These are phyloP conservation scores for Drosophila gunungcola DNA, from an alignment of 1,140 invertebrate genomes.

Conservation along the genomic window DNA sequence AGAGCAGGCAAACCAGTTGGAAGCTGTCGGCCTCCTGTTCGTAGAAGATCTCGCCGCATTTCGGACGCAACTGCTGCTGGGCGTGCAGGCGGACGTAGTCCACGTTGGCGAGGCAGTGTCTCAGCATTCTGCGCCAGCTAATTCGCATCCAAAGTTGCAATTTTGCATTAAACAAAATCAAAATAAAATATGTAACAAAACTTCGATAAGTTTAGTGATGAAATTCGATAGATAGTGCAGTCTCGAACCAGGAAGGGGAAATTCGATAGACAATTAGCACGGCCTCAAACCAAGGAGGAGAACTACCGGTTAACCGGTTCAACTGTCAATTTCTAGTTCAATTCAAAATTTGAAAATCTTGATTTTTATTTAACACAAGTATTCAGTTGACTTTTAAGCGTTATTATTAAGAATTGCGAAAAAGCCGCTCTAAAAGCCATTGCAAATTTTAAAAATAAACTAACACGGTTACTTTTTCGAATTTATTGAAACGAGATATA, in stretches of 20 bases:
- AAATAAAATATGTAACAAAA: constrained; percentile 32
- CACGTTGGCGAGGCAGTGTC: constrained; percentile 64
- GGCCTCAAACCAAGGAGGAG: background rate
- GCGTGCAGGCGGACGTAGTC: constrained; percentile 56
- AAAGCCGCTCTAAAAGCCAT: background rate
- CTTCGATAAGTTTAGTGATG: background rate
- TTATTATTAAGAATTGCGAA: no score
- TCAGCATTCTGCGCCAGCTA: constrained; percentile 55
- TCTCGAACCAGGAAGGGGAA: background rate
- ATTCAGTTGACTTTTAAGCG: no score
- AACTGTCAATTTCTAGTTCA: no score
- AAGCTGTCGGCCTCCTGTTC: constrained; percentile 59
- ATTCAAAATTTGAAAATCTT: no score
- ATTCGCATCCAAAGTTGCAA: constrained; percentile 6
- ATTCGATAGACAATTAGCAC: background rate
- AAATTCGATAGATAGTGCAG: background rate
- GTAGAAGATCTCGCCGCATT: constrained; percentile 72
- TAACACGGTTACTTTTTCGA: background rate
- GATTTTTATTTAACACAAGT: no score
- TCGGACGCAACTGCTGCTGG: constrained; percentile 51
- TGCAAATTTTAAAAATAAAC: background rate
- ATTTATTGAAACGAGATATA: background rate
- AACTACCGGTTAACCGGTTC: background rate
- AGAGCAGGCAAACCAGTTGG: constrained; percentile 63
- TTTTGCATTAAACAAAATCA: constrained; percentile 22